Evolutionary conservation across 2,888 invertebrate species (phyloP).

Genomic region (Lycaena phlaeas): DNA sequence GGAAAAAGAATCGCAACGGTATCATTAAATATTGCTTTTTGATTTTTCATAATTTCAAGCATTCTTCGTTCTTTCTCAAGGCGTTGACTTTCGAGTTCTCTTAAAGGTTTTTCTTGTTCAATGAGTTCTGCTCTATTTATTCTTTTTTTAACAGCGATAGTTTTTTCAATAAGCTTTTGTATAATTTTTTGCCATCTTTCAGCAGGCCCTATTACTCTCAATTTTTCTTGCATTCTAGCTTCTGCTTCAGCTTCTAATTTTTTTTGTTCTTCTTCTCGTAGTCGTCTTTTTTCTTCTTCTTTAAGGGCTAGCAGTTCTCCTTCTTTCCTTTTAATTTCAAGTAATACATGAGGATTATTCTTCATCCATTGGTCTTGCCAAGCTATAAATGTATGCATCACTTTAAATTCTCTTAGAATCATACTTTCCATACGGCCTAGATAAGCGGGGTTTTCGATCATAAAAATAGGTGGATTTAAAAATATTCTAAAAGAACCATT

Average conservation of each 20-base stretch:
- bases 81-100: constrained; percentile 72
- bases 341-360: constrained; percentile 44
- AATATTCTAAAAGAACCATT: constrained; percentile 80
- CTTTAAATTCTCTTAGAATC: constrained; percentile 64
- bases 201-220: constrained; percentile 53
- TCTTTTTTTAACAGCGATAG: constrained; percentile 76
- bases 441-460: constrained; percentile 53
- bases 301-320: constrained; percentile 52
- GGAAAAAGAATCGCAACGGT: constrained; percentile 76
- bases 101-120: constrained; percentile 73
- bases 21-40: constrained; percentile 77
- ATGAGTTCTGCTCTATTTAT: constrained; percentile 74
- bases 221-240: constrained; percentile 49
- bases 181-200: constrained; percentile 77
- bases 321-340: constrained; percentile 54
- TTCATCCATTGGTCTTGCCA: constrained; percentile 77
- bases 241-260: constrained; percentile 65
- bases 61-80: constrained; percentile 72
- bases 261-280: constrained; percentile 54
- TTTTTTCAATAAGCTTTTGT: constrained; percentile 75
- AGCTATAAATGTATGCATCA: constrained; percentile 58
- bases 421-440: constrained; percentile 50
- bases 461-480: constrained; percentile 68
- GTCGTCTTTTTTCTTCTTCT: constrained; percentile 48
- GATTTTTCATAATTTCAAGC: constrained; percentile 69